Percentiles rank a stretch among this genome's conserved stretches.
Conservation (phyloP, 1,140 invertebrate species). For the Brachionus angularis region DNA sequence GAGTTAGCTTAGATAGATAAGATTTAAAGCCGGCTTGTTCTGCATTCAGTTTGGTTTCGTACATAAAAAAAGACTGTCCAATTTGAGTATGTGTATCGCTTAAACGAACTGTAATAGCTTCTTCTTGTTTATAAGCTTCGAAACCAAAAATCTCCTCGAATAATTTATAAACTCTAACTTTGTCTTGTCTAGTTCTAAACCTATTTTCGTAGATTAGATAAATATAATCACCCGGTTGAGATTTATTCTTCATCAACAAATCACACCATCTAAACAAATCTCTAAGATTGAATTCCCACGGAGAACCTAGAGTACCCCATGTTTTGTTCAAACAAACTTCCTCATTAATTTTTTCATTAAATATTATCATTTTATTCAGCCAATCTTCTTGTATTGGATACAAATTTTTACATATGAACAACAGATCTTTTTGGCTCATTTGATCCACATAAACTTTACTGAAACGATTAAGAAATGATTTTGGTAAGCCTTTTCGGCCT, state of each 20-base stretch:
- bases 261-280: conserved; percentile 91
- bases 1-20: no score
- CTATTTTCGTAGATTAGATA: conserved; percentile 74
- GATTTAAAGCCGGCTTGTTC: no score
- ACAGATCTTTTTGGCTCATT: conserved; percentile 71
- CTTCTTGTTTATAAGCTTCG: neutral
- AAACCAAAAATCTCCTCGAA: conserved; percentile 2
- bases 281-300: conserved; percentile 94
- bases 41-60: no score
- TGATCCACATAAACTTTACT: conserved; percentile 74
- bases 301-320: conserved; percentile 71
- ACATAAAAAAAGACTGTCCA: conserved; percentile 8
- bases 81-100: conserved; percentile 57
- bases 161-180: conserved; percentile 55
- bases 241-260: conserved; percentile 55
- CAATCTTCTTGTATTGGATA: conserved; percentile 59
- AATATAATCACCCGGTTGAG: neutral
- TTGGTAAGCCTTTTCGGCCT: conserved; percentile 84
- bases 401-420: conserved; percentile 60
- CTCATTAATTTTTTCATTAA: conserved; percentile 65
- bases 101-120: neutral
- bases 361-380: conserved; percentile 71
- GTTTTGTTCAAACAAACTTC: conserved; percentile 44
- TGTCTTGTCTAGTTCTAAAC: conserved; percentile 72
- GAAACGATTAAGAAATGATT: conserved; percentile 95